Evolutionary conservation across 2,113 vertebrate species (phyloP).

Genomic region (Climacteris rufus): DNA sequence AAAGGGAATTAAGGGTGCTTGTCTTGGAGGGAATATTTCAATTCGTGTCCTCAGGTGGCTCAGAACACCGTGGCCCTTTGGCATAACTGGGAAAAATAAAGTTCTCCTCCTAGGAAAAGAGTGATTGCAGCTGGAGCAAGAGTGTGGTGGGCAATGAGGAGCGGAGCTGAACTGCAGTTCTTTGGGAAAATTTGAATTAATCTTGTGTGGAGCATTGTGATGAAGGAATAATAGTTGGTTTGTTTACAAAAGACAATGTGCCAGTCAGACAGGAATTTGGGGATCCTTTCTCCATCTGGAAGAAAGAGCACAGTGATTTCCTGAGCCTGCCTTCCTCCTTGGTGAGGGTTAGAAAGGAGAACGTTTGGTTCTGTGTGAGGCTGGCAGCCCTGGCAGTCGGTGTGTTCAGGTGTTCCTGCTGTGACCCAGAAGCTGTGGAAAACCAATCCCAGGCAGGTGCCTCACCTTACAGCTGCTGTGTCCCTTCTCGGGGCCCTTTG

Average conservation of each 20-base stretch:
- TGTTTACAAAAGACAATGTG: slow-evolving; percentile 24
- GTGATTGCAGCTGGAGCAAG: background rate
- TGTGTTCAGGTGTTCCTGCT: background rate
- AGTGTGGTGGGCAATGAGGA: background rate
- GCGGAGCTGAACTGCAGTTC: background rate
- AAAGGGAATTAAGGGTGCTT: background rate
- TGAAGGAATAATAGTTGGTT: background rate
- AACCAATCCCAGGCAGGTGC: background rate
- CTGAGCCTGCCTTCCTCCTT: background rate
- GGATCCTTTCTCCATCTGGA: background rate
- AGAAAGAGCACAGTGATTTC: background rate
- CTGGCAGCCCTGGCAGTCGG: background rate
- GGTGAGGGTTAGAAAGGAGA: background rate
- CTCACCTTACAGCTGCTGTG: background rate
- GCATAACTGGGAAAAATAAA: background rate
- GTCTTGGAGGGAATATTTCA: background rate
- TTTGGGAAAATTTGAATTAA: background rate
- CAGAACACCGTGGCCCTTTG: accelerated
- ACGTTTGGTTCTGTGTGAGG: background rate
- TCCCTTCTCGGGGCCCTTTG: background rate
- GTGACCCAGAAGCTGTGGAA: background rate
- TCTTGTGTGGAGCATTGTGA: background rate
- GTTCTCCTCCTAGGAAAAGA: background rate
- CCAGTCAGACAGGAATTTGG: background rate
- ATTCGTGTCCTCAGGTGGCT: background rate